Evolutionary conservation across 2,797 vertebrate genomes (phyloP).

Genomic region (Phrynocephalus forsythii): DNA sequence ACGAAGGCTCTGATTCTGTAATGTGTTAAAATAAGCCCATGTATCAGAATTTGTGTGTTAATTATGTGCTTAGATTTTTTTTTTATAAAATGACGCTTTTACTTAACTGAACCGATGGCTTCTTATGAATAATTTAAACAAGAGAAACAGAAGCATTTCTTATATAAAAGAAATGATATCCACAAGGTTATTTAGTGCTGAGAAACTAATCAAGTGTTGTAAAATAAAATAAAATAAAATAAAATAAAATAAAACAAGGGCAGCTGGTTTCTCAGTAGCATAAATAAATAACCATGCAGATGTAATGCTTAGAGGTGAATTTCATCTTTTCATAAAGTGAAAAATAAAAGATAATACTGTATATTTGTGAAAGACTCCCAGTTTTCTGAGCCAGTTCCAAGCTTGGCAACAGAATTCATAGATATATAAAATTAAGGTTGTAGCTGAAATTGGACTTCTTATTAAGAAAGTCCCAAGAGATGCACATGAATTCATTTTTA

Average conservation of each 20-base stretch:
- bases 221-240: not conserved
- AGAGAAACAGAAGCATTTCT: conserved; percentile 59
- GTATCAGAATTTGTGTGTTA: conserved; percentile 64
- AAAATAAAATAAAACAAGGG: no score
- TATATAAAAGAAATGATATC: conserved; percentile 64
- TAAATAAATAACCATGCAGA: not conserved
- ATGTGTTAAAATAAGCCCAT: conserved; percentile 70
- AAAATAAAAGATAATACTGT: not conserved
- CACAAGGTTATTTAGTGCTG: conserved; percentile 60
- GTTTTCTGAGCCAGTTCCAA: not conserved
- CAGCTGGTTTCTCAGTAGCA: not conserved
- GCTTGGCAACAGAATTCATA: not conserved
- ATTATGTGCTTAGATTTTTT: conserved; percentile 70
- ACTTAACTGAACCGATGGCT: conserved; percentile 68
- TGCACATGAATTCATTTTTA: not conserved
- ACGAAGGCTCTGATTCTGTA: conserved; percentile 68
- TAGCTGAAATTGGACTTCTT: not conserved
- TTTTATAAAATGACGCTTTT: conserved; percentile 58
- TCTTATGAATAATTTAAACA: conserved; percentile 72
- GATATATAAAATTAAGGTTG: not conserved
- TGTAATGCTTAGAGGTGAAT: not conserved
- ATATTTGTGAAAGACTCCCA: not conserved
- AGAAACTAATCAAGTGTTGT: conserved; percentile 34
- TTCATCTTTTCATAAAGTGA: not conserved
- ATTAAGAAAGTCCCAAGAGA: not conserved